Evolutionary conservation across 2,113 vertebrate genomes (phyloP).

Genomic region (Scomber scombrus): DNA sequence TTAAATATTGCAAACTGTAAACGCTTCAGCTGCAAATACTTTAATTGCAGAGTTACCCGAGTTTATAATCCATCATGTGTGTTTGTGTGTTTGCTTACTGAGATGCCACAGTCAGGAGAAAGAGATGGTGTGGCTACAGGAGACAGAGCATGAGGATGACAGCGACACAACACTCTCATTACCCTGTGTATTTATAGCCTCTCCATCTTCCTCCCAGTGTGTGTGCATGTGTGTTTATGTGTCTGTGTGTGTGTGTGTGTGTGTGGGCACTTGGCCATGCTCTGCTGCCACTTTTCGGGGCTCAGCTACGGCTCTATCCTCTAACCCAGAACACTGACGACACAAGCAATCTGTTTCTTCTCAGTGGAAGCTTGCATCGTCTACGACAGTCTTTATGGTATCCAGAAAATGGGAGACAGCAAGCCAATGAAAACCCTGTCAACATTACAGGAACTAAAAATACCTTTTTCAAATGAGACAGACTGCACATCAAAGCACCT

Average conservation of each 20-base stretch:
- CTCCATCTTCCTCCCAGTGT: constrained; percentile 71
- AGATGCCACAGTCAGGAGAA: constrained; percentile 49
- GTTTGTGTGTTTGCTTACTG: background rate
- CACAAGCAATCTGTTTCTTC: constrained; percentile 70
- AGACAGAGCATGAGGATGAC: constrained; percentile 63
- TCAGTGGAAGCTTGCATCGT: constrained; percentile 46
- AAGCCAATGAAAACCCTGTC: constrained; percentile 34
- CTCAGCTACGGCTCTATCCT: constrained; percentile 63
- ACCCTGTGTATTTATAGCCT: constrained; percentile 79
- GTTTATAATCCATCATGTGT: constrained; percentile 6
- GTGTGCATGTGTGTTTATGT: constrained; percentile 39
- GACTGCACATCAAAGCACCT: constrained; percentile 21
- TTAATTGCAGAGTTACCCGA: constrained; percentile 8
- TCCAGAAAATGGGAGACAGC: constrained; percentile 44
- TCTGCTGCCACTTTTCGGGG: constrained; percentile 68
- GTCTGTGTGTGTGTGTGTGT: constrained; percentile 20
- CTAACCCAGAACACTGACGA: constrained; percentile 71
- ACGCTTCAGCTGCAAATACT: background rate
- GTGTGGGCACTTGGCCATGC: constrained; percentile 63
- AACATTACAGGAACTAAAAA: constrained; percentile 48
- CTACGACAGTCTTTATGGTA: constrained; percentile 38
- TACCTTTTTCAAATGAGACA: constrained; percentile 29
- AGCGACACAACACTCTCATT: constrained; percentile 73
- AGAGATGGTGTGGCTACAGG: constrained; percentile 47
- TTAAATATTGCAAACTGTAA: background rate